Evolutionary conservation across 1,140 invertebrate species (phyloP), one percentile per base, ranked within the genome.

Genomic region (Drosophila kepulauana): DNA sequence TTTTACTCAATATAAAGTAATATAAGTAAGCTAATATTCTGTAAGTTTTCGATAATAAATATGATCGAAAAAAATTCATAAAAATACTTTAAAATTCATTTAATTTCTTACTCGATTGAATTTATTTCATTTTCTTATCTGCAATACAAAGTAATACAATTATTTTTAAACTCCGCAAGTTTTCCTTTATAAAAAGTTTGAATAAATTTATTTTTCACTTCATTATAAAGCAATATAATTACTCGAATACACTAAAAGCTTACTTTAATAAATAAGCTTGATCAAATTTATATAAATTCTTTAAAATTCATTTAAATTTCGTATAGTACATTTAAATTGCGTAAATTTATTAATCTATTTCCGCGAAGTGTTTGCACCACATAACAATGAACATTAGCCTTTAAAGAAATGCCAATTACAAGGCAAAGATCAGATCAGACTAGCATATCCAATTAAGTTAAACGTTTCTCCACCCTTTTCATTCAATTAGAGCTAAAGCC

Each of bases 381-480:
- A 52, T 69, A 51, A 10, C 41, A 57, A 28, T 64, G 2, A 65
- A 4, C 25, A 33, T 52, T 30, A 38, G 13, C 33, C n/a, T 38
- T 15, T 11, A 46, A 38, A 16, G 15, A 16, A 57, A 72, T 57
- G 49, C 8, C 65, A 41, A 56, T 57, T 74, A 16, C 57, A 56
- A 28, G 30, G 6, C 70, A 54, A 63, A 56, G 56, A 74, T 74
- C 46, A 48, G 10, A 75, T 75, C 65, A 63, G 45, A 3, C 38
- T 41, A 10, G 6, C 58, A 7, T 30, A 43, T 66, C 79, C 80
- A 88, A 88, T 88, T 87, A 88, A 75, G 57, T 75, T 73, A 82
- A 88, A 74, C 67, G 67, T 71, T 89, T 87, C 79, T 72, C 80
- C 77, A 59, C 70, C 72, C 82, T 73, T 73, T 72, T 72, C 82